Percentiles rank a stretch among this genome's conserved stretches.
These are phyloP conservation scores for Drosophila kanekoi DNA, from an alignment of 2,888 invertebrate genomes.

Conservation along the genomic window DNA sequence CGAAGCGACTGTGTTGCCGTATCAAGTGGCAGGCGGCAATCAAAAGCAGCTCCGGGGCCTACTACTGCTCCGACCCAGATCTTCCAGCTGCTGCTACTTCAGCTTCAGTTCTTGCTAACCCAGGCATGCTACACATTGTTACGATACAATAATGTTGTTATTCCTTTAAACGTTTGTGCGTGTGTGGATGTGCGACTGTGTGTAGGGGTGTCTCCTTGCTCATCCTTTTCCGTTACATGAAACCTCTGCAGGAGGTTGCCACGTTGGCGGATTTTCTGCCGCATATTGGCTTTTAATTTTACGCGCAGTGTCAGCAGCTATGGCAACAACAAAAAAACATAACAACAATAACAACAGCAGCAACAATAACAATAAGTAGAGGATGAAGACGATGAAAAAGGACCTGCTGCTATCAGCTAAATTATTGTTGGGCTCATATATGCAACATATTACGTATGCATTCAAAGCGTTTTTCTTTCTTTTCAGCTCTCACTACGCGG, in stretches of 20 bases:
- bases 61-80: not conserved
- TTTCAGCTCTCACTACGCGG: constrained; percentile 1
- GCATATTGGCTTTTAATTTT: constrained; percentile 78
- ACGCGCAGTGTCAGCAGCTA: constrained; percentile 71
- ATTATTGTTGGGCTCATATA: constrained; percentile 61
- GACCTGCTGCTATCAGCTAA: constrained; percentile 63
- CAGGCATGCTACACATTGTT: constrained; percentile 49
- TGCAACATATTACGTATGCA: constrained; percentile 47
- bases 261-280: constrained; percentile 68
- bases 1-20: constrained; percentile 33
- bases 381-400: constrained; percentile 6
- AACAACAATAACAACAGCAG: constrained; percentile 2
- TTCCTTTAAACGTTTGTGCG: constrained; percentile 1
- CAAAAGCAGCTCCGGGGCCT: constrained; percentile 42
- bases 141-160: constrained; percentile 57
- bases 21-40: constrained; percentile 67
- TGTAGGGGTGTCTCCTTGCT: constrained; percentile 8
- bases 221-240: constrained; percentile 26
- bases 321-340: constrained; percentile 26
- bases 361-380: not conserved
- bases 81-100: not conserved
- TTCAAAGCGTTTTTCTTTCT: constrained; percentile 3
- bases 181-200: not conserved
- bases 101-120: constrained; percentile 25
- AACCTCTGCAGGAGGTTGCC: constrained; percentile 49